Conservation (phyloP, 2,797 vertebrate species). For the Siniperca obscura region DNA sequence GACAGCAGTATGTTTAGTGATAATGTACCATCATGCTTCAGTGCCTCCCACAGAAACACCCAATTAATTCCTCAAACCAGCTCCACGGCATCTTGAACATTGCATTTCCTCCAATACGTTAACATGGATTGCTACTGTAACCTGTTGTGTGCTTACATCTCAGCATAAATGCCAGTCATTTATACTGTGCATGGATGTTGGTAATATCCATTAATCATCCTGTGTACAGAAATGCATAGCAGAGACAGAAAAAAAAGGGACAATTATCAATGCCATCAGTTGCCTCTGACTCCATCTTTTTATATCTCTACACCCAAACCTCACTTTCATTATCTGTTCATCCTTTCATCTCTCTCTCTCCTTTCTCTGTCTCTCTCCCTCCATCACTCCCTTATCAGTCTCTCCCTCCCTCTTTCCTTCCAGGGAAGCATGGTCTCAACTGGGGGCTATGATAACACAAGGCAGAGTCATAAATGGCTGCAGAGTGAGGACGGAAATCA, state of each 20-base stretch:
- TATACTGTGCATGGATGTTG: slow-evolving; percentile 2
- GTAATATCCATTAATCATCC: slow-evolving; percentile 19
- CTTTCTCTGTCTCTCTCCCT: slow-evolving; percentile 19
- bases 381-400: slow-evolving; percentile 46
- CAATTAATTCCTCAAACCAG: slow-evolving; percentile 50
- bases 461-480: slow-evolving; percentile 63
- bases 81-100: slow-evolving; percentile 20
- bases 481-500: slow-evolving; percentile 57
- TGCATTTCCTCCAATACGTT: slow-evolving; percentile 33
- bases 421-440: slow-evolving; percentile 61
- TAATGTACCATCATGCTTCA: slow-evolving; percentile 52
- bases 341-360: slow-evolving; percentile 41
- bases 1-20: slow-evolving; percentile 39
- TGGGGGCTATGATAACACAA: slow-evolving; percentile 67
- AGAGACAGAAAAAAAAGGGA: not conserved
- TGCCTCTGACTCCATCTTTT: slow-evolving; percentile 19
- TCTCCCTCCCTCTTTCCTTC: slow-evolving; percentile 30
- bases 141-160: slow-evolving; percentile 38
- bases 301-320: slow-evolving; percentile 30
- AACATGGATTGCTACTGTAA: slow-evolving; percentile 36
- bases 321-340: slow-evolving; percentile 40
- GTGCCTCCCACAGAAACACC: slow-evolving; percentile 45
- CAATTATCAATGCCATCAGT: slow-evolving; percentile 13
- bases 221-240: not conserved
- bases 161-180: slow-evolving; percentile 12